phyloP scores from a whole-genome alignment of 2,113 vertebrate species.

The Mus pahari region DNA sequence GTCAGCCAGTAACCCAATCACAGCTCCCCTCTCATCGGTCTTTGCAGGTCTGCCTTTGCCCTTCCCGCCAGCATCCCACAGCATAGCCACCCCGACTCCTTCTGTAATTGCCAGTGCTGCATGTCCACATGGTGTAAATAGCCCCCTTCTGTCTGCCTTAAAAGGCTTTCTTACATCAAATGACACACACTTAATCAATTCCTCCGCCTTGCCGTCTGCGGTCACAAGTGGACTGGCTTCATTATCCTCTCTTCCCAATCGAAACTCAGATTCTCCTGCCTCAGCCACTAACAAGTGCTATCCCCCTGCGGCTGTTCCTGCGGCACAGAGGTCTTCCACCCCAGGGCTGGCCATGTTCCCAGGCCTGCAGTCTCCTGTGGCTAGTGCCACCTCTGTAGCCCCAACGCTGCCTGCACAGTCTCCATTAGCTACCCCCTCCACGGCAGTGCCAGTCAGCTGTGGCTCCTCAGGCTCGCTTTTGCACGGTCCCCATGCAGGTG shows the following conservation, averaged over 20 bases:
- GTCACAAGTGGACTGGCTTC: constrained; percentile 87
- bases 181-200: constrained; percentile 85
- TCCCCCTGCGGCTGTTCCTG: constrained; percentile 88
- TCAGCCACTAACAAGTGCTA: constrained; percentile 92
- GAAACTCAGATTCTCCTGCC: constrained; percentile 81
- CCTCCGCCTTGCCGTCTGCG: constrained; percentile 84
- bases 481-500: constrained; percentile 84
- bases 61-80: constrained; percentile 81
- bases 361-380: constrained; percentile 83
- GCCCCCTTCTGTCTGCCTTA: constrained; percentile 88
- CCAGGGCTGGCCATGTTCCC: constrained; percentile 88
- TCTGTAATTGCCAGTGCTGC: constrained; percentile 84
- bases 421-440: constrained; percentile 83
- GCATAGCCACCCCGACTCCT: constrained; percentile 84
- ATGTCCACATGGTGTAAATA: constrained; percentile 87
- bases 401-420: constrained; percentile 81
- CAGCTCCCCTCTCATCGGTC: constrained; percentile 89
- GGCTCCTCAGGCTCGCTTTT: constrained; percentile 81
- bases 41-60: constrained; percentile 89
- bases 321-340: constrained; percentile 88
- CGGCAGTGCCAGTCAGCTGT: constrained; percentile 78
- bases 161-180: constrained; percentile 91
- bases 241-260: constrained; percentile 87
- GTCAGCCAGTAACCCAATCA: constrained; percentile 86
- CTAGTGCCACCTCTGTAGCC: constrained; percentile 80